Base-by-base conservation (phyloP, 1,140 invertebrate species). In the Sminthurinus signatus region DNA sequence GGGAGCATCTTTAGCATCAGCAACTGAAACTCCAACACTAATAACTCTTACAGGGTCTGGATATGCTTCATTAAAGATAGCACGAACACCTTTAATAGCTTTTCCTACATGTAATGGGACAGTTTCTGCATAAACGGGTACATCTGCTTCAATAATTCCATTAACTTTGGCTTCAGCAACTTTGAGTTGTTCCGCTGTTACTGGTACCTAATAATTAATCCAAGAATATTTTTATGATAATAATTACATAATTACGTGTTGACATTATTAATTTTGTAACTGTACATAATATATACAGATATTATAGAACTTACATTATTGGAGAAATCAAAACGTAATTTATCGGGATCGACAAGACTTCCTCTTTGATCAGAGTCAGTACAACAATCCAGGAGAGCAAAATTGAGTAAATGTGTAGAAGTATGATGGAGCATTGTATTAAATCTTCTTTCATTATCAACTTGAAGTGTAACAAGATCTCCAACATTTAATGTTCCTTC, bases 351-450 rank as follows among this genome's bases (percentile, higher is more conserved):
- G 10, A 99, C 97, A n/a, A 99, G 81, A 1, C 96, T 99, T 43
- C 97, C 97, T 75, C 88, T 88, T 78, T 99, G 97, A 77, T 99
- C 96, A 44, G 91, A 87, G 73, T 96, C 92, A 12, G 89, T 86
- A 21, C 99, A 78, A 51, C 98, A 91, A 75, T 86, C 85, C 55
- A 96, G 81, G 42, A 99, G 80, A 28, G 91, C 93, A 80, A 88
- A 93, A 80, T 99, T 99, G 0, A 99, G 80, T 51, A 95, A 85
- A 79, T 99, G 97, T 1, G 97, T 99, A 27, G 92, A 97, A 25
- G 96, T 99, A 74, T 99, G 97, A 79, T 99, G 99, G 73, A 91
- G 96, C 97, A 99, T 99, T 25, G 98, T 82, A 5, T 90, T 77
- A 71, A 87, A 82, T 75, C 95, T 81, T 63, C 94, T 82, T 70